Evolutionary conservation across 2,888 invertebrate genomes (phyloP).

Genomic region (Andrena hattorfiana): DNA sequence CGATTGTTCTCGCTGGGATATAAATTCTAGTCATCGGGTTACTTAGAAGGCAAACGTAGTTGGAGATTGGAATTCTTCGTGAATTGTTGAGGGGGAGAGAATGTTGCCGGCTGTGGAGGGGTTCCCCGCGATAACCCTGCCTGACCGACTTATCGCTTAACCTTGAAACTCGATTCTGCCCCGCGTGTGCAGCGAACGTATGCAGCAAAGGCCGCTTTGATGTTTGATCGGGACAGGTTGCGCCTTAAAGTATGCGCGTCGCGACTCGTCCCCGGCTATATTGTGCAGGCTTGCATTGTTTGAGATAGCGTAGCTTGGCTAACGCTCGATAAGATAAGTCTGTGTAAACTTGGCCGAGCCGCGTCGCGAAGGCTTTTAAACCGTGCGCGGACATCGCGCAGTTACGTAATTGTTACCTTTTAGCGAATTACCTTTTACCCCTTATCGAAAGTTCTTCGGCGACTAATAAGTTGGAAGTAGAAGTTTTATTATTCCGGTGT

Average conservation of each 20-base stretch:
- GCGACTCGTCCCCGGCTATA: background rate
- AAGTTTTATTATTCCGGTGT: too few species aligned
- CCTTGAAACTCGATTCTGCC: constrained; percentile 60
- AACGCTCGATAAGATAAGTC: constrained; percentile 64
- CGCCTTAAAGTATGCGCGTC: constrained; percentile 12
- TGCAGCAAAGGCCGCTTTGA: constrained; percentile 33
- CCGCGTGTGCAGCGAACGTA: constrained; percentile 11
- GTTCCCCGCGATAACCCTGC: constrained; percentile 63
- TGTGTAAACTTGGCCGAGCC: constrained; percentile 16
- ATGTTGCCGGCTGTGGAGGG: constrained; percentile 8
- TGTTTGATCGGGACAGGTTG: constrained; percentile 55
- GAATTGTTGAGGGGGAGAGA: constrained; percentile 5
- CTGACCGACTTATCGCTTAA: constrained; percentile 67
- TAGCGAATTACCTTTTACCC: too few species aligned
- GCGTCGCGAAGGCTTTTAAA: constrained; percentile 46
- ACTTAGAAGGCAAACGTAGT: background rate
- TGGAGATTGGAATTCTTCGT: background rate
- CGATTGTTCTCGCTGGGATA: too few species aligned
- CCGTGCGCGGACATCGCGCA: background rate
- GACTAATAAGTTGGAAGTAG: too few species aligned
- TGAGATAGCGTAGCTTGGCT: constrained; percentile 45
- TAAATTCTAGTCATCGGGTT: background rate
- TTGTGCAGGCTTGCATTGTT: constrained; percentile 27
- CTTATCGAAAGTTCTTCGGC: too few species aligned
- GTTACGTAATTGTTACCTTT: constrained; percentile 27